Percentiles rank a stretch among this genome's conserved stretches.
Conservation (phyloP, 2,888 invertebrate species). For the Hypsopygia costalis region DNA sequence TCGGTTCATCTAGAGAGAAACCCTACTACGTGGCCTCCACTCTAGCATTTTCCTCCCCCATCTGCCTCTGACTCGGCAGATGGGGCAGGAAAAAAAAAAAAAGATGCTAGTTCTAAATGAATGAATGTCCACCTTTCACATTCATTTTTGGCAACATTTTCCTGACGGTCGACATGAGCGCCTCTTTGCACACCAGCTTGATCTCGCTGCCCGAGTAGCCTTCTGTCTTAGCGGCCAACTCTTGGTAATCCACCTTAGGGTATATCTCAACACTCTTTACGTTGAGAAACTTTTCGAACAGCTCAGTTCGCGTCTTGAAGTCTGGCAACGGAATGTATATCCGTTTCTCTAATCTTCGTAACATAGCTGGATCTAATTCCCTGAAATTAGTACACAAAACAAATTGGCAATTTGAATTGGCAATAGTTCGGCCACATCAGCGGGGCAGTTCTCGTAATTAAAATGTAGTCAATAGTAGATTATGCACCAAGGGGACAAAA, state of each 20-base stretch:
- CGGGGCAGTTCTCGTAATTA: no score
- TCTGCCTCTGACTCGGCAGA: no score
- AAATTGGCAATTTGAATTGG: no score
- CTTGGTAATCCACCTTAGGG: slow-evolving; percentile 56
- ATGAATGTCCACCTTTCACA: slow-evolving; percentile 39
- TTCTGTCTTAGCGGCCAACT: slow-evolving; percentile 80
- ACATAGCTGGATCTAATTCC: slow-evolving; percentile 93
- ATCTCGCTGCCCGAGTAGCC: slow-evolving; percentile 95
- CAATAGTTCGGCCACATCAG: no score
- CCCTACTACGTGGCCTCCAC: no score
- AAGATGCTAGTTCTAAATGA: no score
- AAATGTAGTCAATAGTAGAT: no score
- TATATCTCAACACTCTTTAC: slow-evolving; percentile 69
- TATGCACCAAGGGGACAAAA: no score
- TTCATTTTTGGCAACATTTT: slow-evolving; percentile 72
- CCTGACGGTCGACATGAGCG: slow-evolving; percentile 89
- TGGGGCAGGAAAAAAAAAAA: no score
- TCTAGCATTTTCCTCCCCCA: no score
- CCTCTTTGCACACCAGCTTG: slow-evolving; percentile 92
- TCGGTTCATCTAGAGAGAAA: no score
- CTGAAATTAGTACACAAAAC: no score
- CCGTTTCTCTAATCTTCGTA: slow-evolving; percentile 93
- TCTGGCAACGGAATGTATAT: slow-evolving; percentile 90
- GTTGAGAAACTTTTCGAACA: slow-evolving; percentile 84
- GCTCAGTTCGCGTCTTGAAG: slow-evolving; percentile 81